Percentiles rank a stretch among this genome's conserved stretches.
These are phyloP conservation scores for Silurus glanis DNA, from an alignment of 2,113 vertebrate genomes.

Conservation along the genomic window DNA sequence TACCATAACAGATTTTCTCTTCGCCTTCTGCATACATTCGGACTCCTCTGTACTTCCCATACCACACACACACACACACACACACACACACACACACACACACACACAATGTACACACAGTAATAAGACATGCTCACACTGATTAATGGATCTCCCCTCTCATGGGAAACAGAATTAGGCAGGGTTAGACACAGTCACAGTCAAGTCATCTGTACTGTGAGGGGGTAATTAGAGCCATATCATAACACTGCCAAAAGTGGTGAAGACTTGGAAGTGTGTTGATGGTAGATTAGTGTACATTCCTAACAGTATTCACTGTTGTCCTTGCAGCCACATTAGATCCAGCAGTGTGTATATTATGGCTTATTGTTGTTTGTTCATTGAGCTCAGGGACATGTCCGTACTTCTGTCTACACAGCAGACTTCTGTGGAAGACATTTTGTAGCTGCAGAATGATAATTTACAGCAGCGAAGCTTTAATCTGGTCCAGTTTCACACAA, in stretches of 20 bases:
- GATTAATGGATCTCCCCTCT: constrained; percentile 57
- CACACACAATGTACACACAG: constrained; percentile 27
- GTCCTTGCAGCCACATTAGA: constrained; percentile 7
- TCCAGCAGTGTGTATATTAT: constrained; percentile 7
- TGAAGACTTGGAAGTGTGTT: background rate
- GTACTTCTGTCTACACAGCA: constrained; percentile 25
- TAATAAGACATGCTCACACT: constrained; percentile 45
- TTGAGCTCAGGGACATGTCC: constrained; percentile 26
- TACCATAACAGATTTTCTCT: background rate
- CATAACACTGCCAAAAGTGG: constrained; percentile 1
- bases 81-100: constrained; percentile 43
- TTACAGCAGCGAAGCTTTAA: constrained; percentile 62
- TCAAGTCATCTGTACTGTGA: background rate
- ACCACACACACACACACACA: constrained; percentile 29
- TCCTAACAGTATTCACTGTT: constrained; percentile 6
- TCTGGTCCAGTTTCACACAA: constrained; percentile 65
- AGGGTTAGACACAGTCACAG: constrained; percentile 47
- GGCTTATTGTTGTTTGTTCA: constrained; percentile 25
- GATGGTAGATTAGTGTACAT: constrained; percentile 7
- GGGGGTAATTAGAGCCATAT: constrained; percentile 16
- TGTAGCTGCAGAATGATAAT: constrained; percentile 42
- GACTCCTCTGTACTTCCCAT: constrained; percentile 18
- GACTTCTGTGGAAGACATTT: constrained; percentile 40
- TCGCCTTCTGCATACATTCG: background rate
- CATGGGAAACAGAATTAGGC: constrained; percentile 64